Evolutionary conservation across 2,888 invertebrate genomes (phyloP), one percentile per base, ranked within the genome.

Genomic region (Heteromyza rotundicornis): DNA sequence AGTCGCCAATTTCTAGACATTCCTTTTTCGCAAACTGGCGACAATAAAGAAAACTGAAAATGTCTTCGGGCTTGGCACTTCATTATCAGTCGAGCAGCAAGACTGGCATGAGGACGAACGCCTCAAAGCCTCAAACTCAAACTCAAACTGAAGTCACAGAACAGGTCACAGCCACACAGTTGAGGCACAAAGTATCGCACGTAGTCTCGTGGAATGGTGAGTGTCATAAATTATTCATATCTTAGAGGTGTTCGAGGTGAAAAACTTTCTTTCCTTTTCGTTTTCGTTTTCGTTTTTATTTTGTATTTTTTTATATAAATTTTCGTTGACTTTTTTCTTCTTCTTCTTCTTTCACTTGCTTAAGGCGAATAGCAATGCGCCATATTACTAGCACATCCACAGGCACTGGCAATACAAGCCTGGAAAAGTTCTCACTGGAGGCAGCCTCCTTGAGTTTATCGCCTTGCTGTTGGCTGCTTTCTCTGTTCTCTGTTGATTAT

Each of bases 181-280:
- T n/a, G n/a, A 40, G 20, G n/a, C 17, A 16, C 36, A 2, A 47
- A 47, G 17, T 36, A 27, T 10, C 16, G 49, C 59, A 40, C 40
- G 40, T 40, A 40, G 3, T 12, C 40, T 7, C 40, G 20, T 47
- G 57, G 54, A 50, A 54, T 49, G 51, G 59, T 59, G 62, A 64
- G 64, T 57, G 66, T 60, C 64, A 66, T 66, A 66, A 66, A 66
- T 66, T 66, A 66, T 66, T 66, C 65, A 67, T 65, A 59, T 64
- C 67, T 62, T n/a, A 52, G 32, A 62, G 63, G 64, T 65, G 64
- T 66, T 58, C 40, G 40, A 3, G 40, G 14, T n/a, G 40, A n/a
- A 40, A n/a, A 40, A 40, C 27, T 27, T 27, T n/a, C n/a, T n/a
- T n/a, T n/a, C n/a, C n/a, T n/a, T n/a, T 10, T 27, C 10, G 10